Conservation (phyloP, 2,113 vertebrate genomes). For the Centropus unirufus region DNA sequence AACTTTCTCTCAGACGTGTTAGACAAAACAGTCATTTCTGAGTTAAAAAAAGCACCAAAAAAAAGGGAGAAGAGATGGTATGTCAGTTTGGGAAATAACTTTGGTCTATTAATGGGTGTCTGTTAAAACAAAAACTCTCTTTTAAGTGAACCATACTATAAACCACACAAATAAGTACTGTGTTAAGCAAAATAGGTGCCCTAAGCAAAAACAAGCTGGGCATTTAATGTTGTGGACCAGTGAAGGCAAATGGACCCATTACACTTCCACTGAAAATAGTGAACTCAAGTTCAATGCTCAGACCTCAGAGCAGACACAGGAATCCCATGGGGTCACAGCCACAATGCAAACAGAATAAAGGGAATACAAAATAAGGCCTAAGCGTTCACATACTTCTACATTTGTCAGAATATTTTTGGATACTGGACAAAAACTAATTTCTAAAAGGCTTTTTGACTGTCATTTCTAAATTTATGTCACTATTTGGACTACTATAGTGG, state of each 20-base stretch:
- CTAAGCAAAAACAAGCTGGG: background rate
- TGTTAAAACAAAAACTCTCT: background rate
- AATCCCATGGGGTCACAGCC: background rate
- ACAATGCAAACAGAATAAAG: background rate
- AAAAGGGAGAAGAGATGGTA: background rate
- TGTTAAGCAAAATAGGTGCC: background rate
- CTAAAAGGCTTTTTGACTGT: background rate
- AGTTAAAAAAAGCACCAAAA: constrained; percentile 17
- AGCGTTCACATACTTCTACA: background rate
- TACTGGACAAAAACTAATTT: background rate
- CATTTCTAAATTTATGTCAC: background rate
- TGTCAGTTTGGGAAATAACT: background rate
- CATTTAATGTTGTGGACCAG: background rate
- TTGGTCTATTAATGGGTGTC: background rate
- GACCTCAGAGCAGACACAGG: background rate
- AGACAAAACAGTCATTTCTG: background rate
- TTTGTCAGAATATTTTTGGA: background rate
- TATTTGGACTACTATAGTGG: background rate
- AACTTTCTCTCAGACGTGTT: background rate
- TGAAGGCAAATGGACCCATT: background rate
- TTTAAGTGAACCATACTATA: background rate
- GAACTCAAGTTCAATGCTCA: background rate
- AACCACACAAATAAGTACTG: background rate
- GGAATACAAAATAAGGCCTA: background rate
- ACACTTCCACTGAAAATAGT: background rate